phyloP scores from a whole-genome alignment of 30 jellyfish, hydroid and myxozoan species.

The Cassiopea xamachana region DNA sequence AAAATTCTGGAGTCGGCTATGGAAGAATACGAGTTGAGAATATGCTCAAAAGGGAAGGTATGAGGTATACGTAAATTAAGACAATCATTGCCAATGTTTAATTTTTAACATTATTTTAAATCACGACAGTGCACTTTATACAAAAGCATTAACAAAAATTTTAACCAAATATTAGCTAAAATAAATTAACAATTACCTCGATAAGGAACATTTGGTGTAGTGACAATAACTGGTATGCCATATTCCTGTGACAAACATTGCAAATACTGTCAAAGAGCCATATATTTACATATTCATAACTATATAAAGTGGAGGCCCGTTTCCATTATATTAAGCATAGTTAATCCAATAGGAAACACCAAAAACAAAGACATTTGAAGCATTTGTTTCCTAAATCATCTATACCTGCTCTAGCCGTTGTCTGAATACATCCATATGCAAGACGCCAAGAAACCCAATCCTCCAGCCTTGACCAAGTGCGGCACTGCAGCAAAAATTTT shows the following conservation, averaged over 20 bases:
- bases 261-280: neutral
- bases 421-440: slow-evolving; percentile 96
- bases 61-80: too few relatives aligned
- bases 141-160: too few relatives aligned
- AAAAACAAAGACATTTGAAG: neutral
- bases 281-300: too few relatives aligned
- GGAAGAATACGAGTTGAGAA: too few relatives aligned
- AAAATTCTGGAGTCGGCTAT: too few relatives aligned
- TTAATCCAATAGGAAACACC: neutral
- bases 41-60: too few relatives aligned
- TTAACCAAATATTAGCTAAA: too few relatives aligned
- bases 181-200: slow-evolving; percentile 57
- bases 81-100: too few relatives aligned
- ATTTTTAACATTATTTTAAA: too few relatives aligned
- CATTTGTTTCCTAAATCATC: neutral
- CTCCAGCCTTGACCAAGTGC: slow-evolving; percentile 99
- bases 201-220: slow-evolving; percentile 96
- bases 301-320: too few relatives aligned
- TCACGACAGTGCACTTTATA: too few relatives aligned
- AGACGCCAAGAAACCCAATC: slow-evolving; percentile 93
- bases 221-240: slow-evolving; percentile 84
- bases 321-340: too few relatives aligned
- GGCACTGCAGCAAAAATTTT: slow-evolving; percentile 54
- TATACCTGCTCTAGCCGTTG: slow-evolving; percentile 89
- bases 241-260: slow-evolving; percentile 66